Evolutionary conservation across 2,113 vertebrate genomes (phyloP).

Genomic region (Leptobrachium ailaonicum): DNA sequence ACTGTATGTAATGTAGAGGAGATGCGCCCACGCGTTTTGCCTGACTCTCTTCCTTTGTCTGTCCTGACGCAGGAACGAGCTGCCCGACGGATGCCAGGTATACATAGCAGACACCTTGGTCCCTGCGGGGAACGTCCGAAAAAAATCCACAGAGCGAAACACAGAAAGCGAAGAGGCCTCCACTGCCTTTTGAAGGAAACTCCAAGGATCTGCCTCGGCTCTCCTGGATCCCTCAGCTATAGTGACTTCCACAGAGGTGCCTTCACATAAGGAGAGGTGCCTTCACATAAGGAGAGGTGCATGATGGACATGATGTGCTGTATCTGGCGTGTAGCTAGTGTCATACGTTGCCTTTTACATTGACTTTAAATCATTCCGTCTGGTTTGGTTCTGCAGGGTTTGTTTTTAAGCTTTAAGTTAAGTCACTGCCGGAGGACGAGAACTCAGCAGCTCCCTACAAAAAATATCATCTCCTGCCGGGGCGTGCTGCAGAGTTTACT

Average conservation of each 20-base stretch:
- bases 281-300: not conserved
- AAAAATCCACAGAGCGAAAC: not conserved
- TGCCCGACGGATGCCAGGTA: constrained; percentile 17
- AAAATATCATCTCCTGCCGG: too few relatives aligned
- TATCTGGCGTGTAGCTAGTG: too few relatives aligned
- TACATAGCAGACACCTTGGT: not conserved
- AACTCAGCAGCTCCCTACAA: too few relatives aligned
- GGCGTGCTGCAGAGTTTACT: too few relatives aligned
- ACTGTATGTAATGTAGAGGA: too few relatives aligned
- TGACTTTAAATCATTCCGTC: too few relatives aligned
- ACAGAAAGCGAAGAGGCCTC: constrained; percentile 19
- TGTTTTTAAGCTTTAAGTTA: too few relatives aligned
- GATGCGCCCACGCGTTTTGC: too few relatives aligned
- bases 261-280: not conserved
- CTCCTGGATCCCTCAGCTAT: not conserved
- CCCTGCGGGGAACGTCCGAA: not conserved
- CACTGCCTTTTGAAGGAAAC: constrained; percentile 15
- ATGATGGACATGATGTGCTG: too few relatives aligned
- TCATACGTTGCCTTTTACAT: too few relatives aligned
- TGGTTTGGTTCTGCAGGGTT: too few relatives aligned
- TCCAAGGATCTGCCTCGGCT: not conserved
- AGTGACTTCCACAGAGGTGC: not conserved
- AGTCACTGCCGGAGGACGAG: too few relatives aligned
- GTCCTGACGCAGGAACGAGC: constrained; percentile 2
- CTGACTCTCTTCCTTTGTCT: not conserved